Evolutionary conservation across 2,888 invertebrate genomes (phyloP).

Genomic region (Criorhina ranunculi): DNA sequence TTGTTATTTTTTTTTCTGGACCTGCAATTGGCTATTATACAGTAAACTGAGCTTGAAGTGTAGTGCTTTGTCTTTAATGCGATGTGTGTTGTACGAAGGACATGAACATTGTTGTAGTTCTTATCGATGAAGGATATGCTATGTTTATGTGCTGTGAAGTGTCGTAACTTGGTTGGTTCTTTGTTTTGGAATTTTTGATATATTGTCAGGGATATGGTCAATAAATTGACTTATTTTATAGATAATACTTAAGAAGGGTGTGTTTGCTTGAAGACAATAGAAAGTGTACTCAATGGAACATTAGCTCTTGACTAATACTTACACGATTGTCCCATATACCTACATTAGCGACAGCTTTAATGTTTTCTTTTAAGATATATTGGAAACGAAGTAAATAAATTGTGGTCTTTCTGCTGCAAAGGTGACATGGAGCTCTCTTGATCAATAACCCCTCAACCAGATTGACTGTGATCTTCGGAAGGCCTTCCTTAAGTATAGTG

Average conservation of each 20-base stretch:
- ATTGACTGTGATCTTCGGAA: no score
- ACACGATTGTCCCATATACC: no score
- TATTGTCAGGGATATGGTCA: conserved; percentile 6
- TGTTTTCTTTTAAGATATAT: no score
- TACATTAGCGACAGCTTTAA: no score
- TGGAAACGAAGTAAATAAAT: no score
- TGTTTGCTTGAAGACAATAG: conserved; percentile 1
- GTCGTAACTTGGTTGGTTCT: conserved; percentile 15
- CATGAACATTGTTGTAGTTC: conserved; percentile 27
- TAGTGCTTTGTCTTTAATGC: not conserved
- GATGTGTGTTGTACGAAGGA: not conserved
- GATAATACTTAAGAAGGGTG: not conserved
- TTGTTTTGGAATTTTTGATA: conserved; percentile 5
- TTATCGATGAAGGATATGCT: conserved; percentile 28
- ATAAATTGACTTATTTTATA: conserved; percentile 19
- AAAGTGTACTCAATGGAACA: conserved; percentile 1
- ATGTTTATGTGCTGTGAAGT: conserved; percentile 26
- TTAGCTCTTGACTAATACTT: not conserved
- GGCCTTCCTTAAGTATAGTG: no score
- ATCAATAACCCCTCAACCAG: no score
- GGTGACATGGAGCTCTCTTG: no score
- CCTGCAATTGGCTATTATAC: no score
- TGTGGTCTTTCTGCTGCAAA: no score
- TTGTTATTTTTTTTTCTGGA: not conserved
- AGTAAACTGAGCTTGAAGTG: no score